Conservation (phyloP, 2,888 invertebrate species). For the Osmoderma eremita region DNA sequence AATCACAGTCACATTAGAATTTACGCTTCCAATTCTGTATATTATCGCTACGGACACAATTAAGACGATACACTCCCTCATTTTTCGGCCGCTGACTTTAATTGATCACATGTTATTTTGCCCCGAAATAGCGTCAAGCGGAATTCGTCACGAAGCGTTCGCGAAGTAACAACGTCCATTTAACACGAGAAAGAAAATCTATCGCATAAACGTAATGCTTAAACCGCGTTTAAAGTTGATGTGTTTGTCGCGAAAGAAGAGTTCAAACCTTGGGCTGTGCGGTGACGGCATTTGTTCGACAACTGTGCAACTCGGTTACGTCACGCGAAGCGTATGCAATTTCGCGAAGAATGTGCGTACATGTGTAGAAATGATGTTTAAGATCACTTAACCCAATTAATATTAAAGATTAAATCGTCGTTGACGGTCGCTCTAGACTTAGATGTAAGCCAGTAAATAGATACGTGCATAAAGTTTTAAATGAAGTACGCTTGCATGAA, state of each 20-base stretch:
- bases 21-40: background rate
- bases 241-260: background rate
- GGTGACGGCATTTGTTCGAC: background rate
- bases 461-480: background rate
- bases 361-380: background rate
- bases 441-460: background rate
- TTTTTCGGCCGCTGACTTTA: constrained; percentile 5
- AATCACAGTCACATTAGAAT: background rate
- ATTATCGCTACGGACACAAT: constrained; percentile 22
- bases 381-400: constrained; percentile 23
- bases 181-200: background rate
- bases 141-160: too few species aligned
- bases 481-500: background rate
- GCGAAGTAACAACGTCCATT: background rate
- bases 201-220: background rate
- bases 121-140: too few species aligned
- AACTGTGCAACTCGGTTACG: background rate
- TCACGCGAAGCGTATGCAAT: background rate
- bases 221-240: background rate
- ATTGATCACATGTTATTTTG: constrained; percentile 3
- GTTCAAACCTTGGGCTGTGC: background rate
- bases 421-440: too few species aligned
- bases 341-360: constrained; percentile 11
- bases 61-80: constrained; percentile 15
- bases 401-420: background rate